phyloP scores from a whole-genome alignment of 2,113 vertebrate species.

The Zonotrichia leucophrys region DNA sequence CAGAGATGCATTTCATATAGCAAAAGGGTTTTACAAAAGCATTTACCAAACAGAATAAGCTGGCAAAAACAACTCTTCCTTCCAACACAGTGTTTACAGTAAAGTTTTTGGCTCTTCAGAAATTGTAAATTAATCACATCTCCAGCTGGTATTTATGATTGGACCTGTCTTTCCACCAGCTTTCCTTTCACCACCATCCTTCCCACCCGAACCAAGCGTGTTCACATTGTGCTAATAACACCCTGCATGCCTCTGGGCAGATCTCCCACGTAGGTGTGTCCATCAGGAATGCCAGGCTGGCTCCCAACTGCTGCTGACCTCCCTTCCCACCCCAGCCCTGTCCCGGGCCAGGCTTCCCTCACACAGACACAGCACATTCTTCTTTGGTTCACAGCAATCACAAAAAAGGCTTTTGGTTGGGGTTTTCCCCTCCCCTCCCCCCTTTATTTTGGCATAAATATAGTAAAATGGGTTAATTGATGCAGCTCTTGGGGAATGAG shows the following conservation, averaged over 20 bases:
- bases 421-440: rapidly evolving
- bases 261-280: not conserved
- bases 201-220: not conserved
- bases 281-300: not conserved
- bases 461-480: not conserved
- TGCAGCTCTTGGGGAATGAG: not conserved
- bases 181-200: not conserved
- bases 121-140: not conserved
- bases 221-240: not conserved
- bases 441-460: not conserved
- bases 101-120: not conserved
- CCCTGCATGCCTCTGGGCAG: not conserved
- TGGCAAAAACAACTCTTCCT: not conserved
- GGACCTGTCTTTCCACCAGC: not conserved
- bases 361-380: rapidly evolving
- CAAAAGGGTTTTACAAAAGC: not conserved
- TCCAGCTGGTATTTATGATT: not conserved
- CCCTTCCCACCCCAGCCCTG: rapidly evolving
- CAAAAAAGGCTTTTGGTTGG: not conserved
- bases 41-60: not conserved
- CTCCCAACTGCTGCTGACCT: not conserved
- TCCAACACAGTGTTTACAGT: not conserved
- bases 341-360: not conserved
- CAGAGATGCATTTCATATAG: not conserved
- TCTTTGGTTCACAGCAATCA: not conserved